A percentile compares a stretch with the other conserved stretches of the same genome.
These are phyloP conservation scores for Pangasius krempfi DNA, from an alignment of 2,797 vertebrate genomes.

Conservation along the genomic window DNA sequence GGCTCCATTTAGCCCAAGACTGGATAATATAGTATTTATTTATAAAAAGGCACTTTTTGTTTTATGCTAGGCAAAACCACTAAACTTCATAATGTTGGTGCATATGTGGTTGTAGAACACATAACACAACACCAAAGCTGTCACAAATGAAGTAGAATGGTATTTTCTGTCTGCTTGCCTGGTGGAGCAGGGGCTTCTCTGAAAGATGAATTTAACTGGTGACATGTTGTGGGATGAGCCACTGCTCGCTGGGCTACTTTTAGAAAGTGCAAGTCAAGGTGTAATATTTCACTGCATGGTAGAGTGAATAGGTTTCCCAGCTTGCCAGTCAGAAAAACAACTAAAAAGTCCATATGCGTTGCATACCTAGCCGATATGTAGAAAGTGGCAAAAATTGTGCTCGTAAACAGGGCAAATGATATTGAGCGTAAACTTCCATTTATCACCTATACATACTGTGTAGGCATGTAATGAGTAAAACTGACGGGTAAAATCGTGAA, in stretches of 20 bases:
- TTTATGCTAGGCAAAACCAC: neutral
- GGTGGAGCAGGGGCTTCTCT: constrained; percentile 56
- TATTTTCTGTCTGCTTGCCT: constrained; percentile 12
- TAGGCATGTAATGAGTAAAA: neutral
- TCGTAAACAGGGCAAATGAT: neutral
- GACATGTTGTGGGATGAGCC: constrained; percentile 69
- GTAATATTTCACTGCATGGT: constrained; percentile 74
- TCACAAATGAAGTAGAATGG: neutral
- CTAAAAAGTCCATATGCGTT: constrained; percentile 60
- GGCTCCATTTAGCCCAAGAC: neutral
- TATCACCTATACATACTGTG: neutral
- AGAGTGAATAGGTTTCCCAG: constrained; percentile 75
- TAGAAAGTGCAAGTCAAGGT: constrained; percentile 83
- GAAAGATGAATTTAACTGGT: constrained; percentile 71
- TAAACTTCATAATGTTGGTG: neutral
- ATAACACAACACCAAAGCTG: neutral
- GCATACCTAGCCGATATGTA: constrained; percentile 23
- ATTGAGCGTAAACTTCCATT: neutral
- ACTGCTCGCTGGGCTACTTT: constrained; percentile 75
- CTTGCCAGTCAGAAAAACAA: constrained; percentile 69
- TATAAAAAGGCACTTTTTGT: neutral
- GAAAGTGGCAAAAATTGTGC: constrained; percentile 25
- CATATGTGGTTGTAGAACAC: neutral
- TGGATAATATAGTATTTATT: neutral
- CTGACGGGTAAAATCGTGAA: too few species aligned